phyloP scores from a whole-genome alignment of 2,888 invertebrate genomes.

The Ophonus ardosiacus region DNA sequence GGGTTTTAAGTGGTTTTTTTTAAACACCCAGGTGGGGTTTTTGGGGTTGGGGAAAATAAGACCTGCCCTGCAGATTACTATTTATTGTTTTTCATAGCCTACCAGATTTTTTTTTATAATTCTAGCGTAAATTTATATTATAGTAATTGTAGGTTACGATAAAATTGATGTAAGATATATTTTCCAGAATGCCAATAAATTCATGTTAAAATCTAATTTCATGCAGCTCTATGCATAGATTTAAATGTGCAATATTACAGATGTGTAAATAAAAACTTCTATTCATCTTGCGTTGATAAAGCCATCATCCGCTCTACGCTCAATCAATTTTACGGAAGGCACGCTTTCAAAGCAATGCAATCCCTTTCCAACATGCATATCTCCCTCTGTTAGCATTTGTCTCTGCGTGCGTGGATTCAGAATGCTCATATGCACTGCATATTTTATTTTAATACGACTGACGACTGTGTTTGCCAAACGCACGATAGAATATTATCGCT shows the following conservation, averaged over 20 bases:
- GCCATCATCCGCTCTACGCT: constrained; percentile 13
- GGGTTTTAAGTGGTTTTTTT: too few species aligned
- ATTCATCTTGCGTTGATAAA: constrained; percentile 23
- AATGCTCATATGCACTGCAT: constrained; percentile 20
- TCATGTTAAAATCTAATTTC: too few species aligned
- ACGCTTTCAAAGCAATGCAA: not conserved
- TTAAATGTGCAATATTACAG: not conserved
- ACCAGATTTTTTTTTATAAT: too few species aligned
- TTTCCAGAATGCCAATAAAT: too few species aligned
- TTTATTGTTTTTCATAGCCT: too few species aligned
- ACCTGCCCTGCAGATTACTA: too few species aligned
- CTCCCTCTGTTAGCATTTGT: not conserved
- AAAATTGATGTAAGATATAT: too few species aligned
- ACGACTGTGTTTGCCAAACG: not conserved
- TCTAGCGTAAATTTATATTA: too few species aligned
- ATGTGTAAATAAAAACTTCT: not conserved
- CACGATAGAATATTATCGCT: constrained; percentile 5
- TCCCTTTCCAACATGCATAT: not conserved
- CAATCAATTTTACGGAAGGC: constrained; percentile 34
- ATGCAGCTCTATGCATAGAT: not conserved
- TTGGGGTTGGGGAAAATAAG: too few species aligned
- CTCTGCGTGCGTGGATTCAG: not conserved
- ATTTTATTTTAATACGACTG: constrained; percentile 21
- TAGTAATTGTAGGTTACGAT: too few species aligned
- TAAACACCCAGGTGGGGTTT: too few species aligned